Evolutionary conservation across 2,113 vertebrate genomes (phyloP), one percentile per base, ranked within the genome.

Genomic region (Steatornis caripensis): DNA sequence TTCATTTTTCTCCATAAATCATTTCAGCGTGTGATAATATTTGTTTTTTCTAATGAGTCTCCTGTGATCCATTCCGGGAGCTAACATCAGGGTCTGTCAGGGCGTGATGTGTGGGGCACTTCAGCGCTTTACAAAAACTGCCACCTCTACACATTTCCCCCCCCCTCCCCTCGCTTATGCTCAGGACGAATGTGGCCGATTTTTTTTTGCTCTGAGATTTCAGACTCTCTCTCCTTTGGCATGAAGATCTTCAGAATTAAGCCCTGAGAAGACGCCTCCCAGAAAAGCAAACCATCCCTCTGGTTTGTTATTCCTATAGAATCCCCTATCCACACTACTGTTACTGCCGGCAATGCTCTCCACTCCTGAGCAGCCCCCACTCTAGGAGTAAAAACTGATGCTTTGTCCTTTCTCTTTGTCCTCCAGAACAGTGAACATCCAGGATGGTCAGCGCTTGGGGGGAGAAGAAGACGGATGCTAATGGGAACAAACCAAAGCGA

Each of bases 1-100:
- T 98, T 98, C 98, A 98, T 99, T 98, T 98, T 98, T 98, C 98
- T 97, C 98, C 98, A 98, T 99, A 99, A 99, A 99, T 99, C 98
- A 99, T 98, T 98, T 98, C 98, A 98, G 98, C 97, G 96, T 98
- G 98, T 98, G 98, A 99, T 99, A 99, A 99, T 99, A 99, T 99
- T 99, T 99, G 98, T 98, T 98, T 99, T 99, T 98, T 98, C 98
- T 98, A 99, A 99, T 98, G 98, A 99, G 98, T 98, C 99, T 98
- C 98, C 95, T 98, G 98, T 98, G 98, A 98, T 98, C 98, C 98
- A 98, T 99, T 98, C 97, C 92, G 92, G 98, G 98, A 98, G 98
- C 98, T 98, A 98, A 98, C 98, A 98, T 98, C 98, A 98, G 98
- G 98, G 97, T 98, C 98, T 98, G 98, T 98, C 98, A 98, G 97